phyloP scores from a whole-genome alignment of 2,113 vertebrate genomes.

The Amia ocellicauda region DNA sequence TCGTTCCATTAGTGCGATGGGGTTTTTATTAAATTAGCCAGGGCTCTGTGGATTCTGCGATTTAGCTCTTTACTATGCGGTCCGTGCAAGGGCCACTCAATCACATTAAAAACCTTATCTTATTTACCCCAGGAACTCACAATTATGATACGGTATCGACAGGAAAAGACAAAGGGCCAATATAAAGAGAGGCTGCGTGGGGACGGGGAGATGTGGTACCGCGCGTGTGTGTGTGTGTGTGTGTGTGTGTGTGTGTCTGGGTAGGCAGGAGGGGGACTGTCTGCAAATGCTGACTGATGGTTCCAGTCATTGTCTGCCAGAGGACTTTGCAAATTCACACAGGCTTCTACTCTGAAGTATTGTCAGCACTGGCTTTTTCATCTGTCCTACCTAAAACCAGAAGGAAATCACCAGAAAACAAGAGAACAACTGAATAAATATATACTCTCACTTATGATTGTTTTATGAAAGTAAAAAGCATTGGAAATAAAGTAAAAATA shows the following conservation, averaged over 20 bases:
- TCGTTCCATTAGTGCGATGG: conserved; percentile 71
- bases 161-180: conserved; percentile 50
- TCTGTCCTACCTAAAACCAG: conserved; percentile 6
- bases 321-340: conserved; percentile 22
- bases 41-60: conserved; percentile 17
- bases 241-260: conserved; percentile 10
- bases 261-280: conserved; percentile 2
- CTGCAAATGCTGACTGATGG: conserved; percentile 29
- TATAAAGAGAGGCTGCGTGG: conserved; percentile 39
- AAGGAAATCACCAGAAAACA: too few species aligned
- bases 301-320: conserved; percentile 13
- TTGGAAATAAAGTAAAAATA: too few species aligned
- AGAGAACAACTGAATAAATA: too few species aligned
- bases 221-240: background rate
- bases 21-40: conserved; percentile 72
- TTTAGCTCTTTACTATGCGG: conserved; percentile 18
- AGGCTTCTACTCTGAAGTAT: conserved; percentile 12
- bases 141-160: conserved; percentile 48
- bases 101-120: conserved; percentile 72
- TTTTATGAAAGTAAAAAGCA: too few species aligned
- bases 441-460: too few species aligned
- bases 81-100: conserved; percentile 46
- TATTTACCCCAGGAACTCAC: conserved; percentile 54
- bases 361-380: conserved; percentile 17
- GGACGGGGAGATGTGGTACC: conserved; percentile 20